Evolutionary conservation across 2,113 vertebrate genomes (phyloP), one percentile per base, ranked within the genome.

Genomic region (Ochotona princeps): DNA sequence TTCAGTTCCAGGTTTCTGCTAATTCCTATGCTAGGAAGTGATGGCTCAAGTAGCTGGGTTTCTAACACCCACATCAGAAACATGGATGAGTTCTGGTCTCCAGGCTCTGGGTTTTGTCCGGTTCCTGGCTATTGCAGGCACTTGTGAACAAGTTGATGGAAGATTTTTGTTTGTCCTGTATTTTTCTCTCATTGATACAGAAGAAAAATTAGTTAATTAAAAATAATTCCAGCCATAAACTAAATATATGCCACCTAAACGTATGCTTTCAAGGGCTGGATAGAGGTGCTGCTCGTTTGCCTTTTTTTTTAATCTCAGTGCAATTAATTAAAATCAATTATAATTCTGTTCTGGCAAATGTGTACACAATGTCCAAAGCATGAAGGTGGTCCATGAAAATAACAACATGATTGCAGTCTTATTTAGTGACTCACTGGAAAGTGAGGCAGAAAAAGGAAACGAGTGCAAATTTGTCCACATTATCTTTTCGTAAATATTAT

Each of bases 241-340:
- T 63, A 91, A 51, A 44, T 18, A 2, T 81, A 51, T 13, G 15
- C 26, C 8, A 80, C 4, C 35, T 89, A 67, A 35, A 81, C 8
- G 2, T 54, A 78, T 61, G 14, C 65, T 93, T 86, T 69, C 51
- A 79, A 74, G 30, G 63, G 7, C 28, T 70, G 82, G 67, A 57
- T 35, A 78, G 44, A 93, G 49, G 38, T 69, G 6, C 25, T 83
- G 63, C 17, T 67, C 83, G 26, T 26, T 90, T 80, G 61, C 8
- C 66, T 66, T 25, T 85, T 17, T 54, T 21, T n/a, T n/a, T n/a
- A n/a, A 61, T 87, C 87, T n/a, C 44, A 72, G 89, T 3, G 9
- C 38, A 91, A n/a, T 91, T 79, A 69, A 87, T 85, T 81, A 65
- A 93, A 89, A 89, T 14, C 66, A 35, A 76, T 57, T n/a, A 83